A percentile compares a stretch with the other conserved stretches of the same genome.
Evolutionary conservation across 92 coral and sea anemone genomes (phyloP).

Genomic region (Epizoanthus ramosus): DNA sequence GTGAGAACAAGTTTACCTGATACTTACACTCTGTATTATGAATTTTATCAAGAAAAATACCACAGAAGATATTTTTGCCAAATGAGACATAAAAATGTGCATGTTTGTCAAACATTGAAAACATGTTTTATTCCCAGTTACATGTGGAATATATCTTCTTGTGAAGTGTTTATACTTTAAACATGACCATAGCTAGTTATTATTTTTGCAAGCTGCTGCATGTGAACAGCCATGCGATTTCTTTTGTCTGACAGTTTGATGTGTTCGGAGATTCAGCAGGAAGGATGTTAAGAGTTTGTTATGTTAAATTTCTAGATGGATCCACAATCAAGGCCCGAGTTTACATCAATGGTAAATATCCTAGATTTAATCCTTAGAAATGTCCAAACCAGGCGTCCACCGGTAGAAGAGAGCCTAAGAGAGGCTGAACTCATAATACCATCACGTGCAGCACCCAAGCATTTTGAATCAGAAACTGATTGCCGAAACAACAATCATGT

Average conservation of each 20-base stretch:
- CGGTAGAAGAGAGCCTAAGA: conserved; percentile 13
- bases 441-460: conserved; percentile 7
- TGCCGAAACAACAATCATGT: conserved; percentile 14
- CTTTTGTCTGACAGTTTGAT: neutral
- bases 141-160: no score
- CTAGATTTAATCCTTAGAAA: conserved; percentile 57
- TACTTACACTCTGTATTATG: no score
- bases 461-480: conserved; percentile 15
- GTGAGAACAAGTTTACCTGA: no score
- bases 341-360: conserved; percentile 67
- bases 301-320: conserved; percentile 51
- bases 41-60: no score
- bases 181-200: neutral
- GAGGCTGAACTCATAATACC: neutral
- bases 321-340: conserved; percentile 69
- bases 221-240: neutral
- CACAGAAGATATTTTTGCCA: no score
- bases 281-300: no score
- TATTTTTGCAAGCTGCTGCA: neutral
- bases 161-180: no score
- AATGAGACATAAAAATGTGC: no score
- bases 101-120: no score
- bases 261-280: no score
- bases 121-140: no score
- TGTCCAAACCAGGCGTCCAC: conserved; percentile 53